Base-by-base conservation (phyloP, 2,113 vertebrate genomes). In the Eurypyga helias region DNA sequence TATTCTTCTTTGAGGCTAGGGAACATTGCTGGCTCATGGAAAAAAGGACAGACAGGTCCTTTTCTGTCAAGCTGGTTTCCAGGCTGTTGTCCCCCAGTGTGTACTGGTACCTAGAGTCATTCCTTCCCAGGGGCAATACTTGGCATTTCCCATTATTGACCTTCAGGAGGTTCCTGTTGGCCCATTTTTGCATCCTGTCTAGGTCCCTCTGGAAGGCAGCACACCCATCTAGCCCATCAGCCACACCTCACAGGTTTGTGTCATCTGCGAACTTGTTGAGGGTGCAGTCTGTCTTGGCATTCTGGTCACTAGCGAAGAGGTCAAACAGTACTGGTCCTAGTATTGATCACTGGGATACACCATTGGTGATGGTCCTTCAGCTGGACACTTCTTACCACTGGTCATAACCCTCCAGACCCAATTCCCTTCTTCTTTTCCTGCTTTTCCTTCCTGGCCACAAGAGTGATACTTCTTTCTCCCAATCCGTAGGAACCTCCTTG, bases 51-150 rank as follows among this genome's bases (percentile, higher is more conserved):
- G 0, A 2, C 3, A 36, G 15, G 11, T 31, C 16, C 8, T 41
- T 55, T 70, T 61, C 51, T 57, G 28, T 29, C 21, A 60, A 67
- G 10, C 4, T 49, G 2, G 54, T 70, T 65, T 16, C 28, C 31
- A 55, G 1, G 3, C 18, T 23, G 3, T 1, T 61, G 6, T 3
- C 3, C 29, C 11, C 5, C 13, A 29, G 14, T 25, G 3, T 33
- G 2, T 33, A 34, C 6, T 49, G 33, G 58, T 23, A 51, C 2
- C 3, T 19, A 60, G 12, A 13, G 36, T 41, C 10, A 29, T 87
- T 75, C 41, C 6, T 36, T 58, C 13, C 4, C 8, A 34, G 31
- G 20, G 33, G 9, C 19, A 26, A 5, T 13, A 38, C 48, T 36
- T 45, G 36, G 0, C 10, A 28, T 67, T 67, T 91, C 8, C 24